Evolutionary conservation across 2,797 vertebrate genomes (phyloP), one percentile per base, ranked within the genome.

Genomic region (Rhodeus uyekii): DNA sequence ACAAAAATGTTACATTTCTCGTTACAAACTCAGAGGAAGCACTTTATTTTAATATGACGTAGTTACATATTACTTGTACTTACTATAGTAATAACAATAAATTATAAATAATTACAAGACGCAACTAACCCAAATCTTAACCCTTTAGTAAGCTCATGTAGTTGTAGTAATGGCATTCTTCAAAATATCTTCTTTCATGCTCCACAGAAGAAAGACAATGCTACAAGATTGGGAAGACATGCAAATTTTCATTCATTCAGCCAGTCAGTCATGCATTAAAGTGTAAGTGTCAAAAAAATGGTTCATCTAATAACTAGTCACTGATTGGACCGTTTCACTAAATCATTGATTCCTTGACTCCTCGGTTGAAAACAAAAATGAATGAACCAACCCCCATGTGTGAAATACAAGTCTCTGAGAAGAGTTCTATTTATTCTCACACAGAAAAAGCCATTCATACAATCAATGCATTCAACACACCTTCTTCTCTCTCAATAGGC

Each of bases 391-490:
- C 61, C 80, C 80, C 80, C 80, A 68, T 76, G 80, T 76, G 58
- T 82, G 80, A 82, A 82, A 82, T 18, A 67, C 61, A 82, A 82
- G 61, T 82, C 80, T 75, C 46, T 76, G 80, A 82, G 80, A 82
- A 76, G 34, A 64, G 18, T 76, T 58, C 61, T 76, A n/a, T 65
- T 74, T 42, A 85, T 72, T 73, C 72, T 58, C 32, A 29, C 61
- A 53, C 55, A 80, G 38, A 82, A 80, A 86, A 82, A 48, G 58
- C 34, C 82, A 72, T 83, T 85, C 76, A 82, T 76, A 75, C 84
- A 42, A 10, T 42, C 84, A 79, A 84, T 82, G 76, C 82, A 68
- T 72, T 74, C 71, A 84, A 85, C 84, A 85, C 86, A 80, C 84
- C 84, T 74, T 76, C 78, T 63, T 69, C 65, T 36, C 48, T 67